Conservation (phyloP, 2,113 vertebrate species). For the Antennarius striatus region DNA sequence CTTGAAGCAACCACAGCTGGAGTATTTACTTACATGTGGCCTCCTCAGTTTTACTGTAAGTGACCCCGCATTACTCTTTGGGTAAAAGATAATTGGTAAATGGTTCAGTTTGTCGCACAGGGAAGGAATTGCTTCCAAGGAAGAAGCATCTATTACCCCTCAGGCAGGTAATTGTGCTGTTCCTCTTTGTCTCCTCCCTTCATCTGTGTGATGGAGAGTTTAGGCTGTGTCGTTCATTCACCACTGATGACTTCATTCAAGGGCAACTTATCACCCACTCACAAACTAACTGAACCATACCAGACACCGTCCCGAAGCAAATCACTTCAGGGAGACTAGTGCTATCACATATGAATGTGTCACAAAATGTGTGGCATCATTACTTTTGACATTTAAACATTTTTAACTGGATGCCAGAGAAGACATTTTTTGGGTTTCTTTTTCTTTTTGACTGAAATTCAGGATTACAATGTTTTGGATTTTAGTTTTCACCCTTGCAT, state of each 20-base stretch:
- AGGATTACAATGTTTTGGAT: constrained; percentile 7
- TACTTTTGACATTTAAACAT: constrained; percentile 40
- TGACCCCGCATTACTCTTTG: constrained; percentile 56
- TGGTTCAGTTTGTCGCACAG: constrained; percentile 60
- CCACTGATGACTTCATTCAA: constrained; percentile 79
- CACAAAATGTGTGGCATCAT: constrained; percentile 28
- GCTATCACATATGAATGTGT: constrained; percentile 45
- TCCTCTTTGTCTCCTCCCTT: constrained; percentile 76
- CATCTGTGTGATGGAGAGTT: constrained; percentile 81
- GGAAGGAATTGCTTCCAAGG: constrained; percentile 61
- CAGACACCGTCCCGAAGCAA: constrained; percentile 62
- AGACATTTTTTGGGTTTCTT: constrained; percentile 11
- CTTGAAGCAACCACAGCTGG: constrained; percentile 5
- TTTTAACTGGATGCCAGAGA: constrained; percentile 2
- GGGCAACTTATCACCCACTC: constrained; percentile 79
- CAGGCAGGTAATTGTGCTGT: constrained; percentile 73
- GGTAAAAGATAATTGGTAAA: constrained; percentile 72
- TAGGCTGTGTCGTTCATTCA: constrained; percentile 74
- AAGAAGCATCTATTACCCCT: constrained; percentile 75
- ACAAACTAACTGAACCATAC: constrained; percentile 68
- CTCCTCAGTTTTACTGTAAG: constrained; percentile 49
- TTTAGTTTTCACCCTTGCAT: background rate
- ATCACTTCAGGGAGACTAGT: constrained; percentile 54
- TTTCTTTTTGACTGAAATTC: background rate
- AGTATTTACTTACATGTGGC: constrained; percentile 34